Conservation (phyloP, 1,140 invertebrate species). For the Drosophila malerkotliana region DNA sequence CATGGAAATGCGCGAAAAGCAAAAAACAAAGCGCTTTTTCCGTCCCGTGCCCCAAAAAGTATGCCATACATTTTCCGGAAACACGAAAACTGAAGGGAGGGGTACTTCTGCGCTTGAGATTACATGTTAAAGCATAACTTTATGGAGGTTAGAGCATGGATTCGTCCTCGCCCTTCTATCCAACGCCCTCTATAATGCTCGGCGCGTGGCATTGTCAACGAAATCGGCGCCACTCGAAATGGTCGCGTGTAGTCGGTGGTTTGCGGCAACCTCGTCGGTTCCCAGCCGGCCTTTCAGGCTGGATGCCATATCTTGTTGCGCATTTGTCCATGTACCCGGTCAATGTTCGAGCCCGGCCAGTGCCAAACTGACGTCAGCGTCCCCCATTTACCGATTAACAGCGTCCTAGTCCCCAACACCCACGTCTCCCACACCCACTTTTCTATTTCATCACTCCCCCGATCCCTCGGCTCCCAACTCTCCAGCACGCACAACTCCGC, state of each 20-base stretch:
- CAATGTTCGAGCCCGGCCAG: constrained; percentile 49
- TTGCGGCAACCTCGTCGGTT: constrained; percentile 32
- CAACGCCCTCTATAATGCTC: constrained; percentile 28
- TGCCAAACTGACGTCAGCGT: constrained; percentile 62
- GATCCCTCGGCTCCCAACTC: background rate
- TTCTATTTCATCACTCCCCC: background rate
- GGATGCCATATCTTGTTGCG: constrained; percentile 69
- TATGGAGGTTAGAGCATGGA: constrained; percentile 29
- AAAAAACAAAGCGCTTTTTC: constrained; percentile 36
- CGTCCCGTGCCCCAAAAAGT: constrained; percentile 40
- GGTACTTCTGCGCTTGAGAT: constrained; percentile 25
- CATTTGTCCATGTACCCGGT: constrained; percentile 68
- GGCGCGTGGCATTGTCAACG: constrained; percentile 66
- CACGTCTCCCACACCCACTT: background rate
- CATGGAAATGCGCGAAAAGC: constrained; percentile 50
- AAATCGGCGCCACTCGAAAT: constrained; percentile 58
- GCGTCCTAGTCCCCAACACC: too few relatives aligned
- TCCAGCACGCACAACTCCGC: constrained; percentile 22
- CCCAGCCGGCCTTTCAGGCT: constrained; percentile 36
- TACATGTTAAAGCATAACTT: constrained; percentile 64
- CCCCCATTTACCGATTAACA: background rate
- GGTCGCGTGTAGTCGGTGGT: constrained; percentile 58
- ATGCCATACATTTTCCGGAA: constrained; percentile 47
- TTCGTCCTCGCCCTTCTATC: background rate
- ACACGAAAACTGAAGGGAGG: background rate